Base-by-base conservation (phyloP, 2,797 vertebrate species). In the Podarcis siculus region DNA sequence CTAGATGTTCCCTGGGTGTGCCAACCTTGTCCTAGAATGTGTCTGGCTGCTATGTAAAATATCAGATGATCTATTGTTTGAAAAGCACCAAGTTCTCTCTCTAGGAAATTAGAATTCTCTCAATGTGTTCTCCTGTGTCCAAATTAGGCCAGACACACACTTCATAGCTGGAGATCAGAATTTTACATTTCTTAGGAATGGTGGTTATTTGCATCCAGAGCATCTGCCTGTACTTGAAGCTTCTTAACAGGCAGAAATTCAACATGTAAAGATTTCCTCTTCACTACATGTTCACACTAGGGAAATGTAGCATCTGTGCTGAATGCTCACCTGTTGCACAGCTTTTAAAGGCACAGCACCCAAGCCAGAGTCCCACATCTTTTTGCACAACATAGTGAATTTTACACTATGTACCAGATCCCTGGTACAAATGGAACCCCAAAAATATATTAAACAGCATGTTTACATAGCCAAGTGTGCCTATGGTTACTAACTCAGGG, bases 21-120 rank as follows among this genome's bases (percentile, higher is more conserved):
- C 76, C 86, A 92, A 32, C 23, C 30, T 55, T 69, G 27, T 49
- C 67, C 58, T 45, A 49, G 21, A 80, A 87, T 49, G 8, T 37
- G 9, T 81, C 83, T 86, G 82, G 39, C 27, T 66, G 39, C 64
- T 78, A 69, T 78, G 12, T 39, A 72, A 88, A 87, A 86, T 10
- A 6, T 71, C 37, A 78, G 69, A 83, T 80, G 27, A 88, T 77
- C 45, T 83, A 83, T 42, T 4, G 30, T 69, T 82, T 82, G 77
- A 77, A 72, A 89, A 85, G 30, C 21, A 35, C 17, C 49, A 84
- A 83, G 25, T 32, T 35, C 66, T 88, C 67, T 71, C 80, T 78
- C 64, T 49, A 86, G 72, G 80, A 90, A 72, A 88, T 45, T 13
- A 55, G 78, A 86, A 45, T 32, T 91, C 35, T 89, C 39, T 75